These are phyloP conservation scores for Drosophila cognata DNA, from an alignment of 2,888 invertebrate genomes.

Conservation along the genomic window DNA sequence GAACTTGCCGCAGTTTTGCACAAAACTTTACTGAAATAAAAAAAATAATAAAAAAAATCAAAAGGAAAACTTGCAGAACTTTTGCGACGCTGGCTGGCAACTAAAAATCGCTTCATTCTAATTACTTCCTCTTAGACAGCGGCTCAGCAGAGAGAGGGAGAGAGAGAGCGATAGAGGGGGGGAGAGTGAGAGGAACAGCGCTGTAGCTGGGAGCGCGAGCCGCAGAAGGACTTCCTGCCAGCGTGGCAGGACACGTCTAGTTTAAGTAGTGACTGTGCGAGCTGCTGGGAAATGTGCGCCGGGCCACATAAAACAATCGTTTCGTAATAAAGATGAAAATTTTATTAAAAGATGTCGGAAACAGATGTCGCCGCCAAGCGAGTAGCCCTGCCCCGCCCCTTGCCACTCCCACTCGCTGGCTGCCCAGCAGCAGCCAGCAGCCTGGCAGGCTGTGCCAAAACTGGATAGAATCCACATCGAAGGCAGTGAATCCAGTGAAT, in stretches of 20 bases:
- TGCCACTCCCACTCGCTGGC: background rate
- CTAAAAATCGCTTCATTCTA: constrained; percentile 82
- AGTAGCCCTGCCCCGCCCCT: constrained; percentile 23
- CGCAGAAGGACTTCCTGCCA: constrained; percentile 71
- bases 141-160: background rate
- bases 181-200: background rate
- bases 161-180: background rate
- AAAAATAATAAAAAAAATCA: constrained; percentile 11
- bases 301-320: constrained; percentile 84
- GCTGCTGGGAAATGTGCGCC: constrained; percentile 11
- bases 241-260: constrained; percentile 63
- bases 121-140: constrained; percentile 77
- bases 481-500: constrained; percentile 20
- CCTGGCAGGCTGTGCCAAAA: constrained; percentile 24
- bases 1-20: constrained; percentile 40
- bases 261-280: constrained; percentile 57
- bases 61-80: constrained; percentile 50
- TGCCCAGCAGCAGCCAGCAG: constrained; percentile 13
- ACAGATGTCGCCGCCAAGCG: constrained; percentile 84
- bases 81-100: constrained; percentile 44
- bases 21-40: constrained; percentile 43
- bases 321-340: constrained; percentile 86
- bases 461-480: constrained; percentile 26
- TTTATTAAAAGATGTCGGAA: constrained; percentile 86
- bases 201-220: constrained; percentile 46